A percentile compares a stretch with the other conserved stretches of the same genome.
These are phyloP conservation scores for Geophilus truncorum DNA, from an alignment of 2,888 invertebrate species.

Conservation along the genomic window DNA sequence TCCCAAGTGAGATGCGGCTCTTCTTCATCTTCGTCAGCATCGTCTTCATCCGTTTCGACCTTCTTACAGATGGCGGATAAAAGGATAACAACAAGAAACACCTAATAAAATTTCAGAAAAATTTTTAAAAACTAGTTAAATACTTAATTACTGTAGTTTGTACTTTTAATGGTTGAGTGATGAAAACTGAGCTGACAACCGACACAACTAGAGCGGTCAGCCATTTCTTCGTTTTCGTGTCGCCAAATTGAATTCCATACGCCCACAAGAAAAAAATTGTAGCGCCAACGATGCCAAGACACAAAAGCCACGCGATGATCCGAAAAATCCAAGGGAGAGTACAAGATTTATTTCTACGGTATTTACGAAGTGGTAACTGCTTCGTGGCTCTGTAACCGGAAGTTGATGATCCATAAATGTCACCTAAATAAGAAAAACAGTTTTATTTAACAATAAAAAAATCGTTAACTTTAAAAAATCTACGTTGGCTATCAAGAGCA, in stretches of 20 bases:
- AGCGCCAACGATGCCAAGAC: constrained; percentile 44
- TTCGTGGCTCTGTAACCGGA: neutral
- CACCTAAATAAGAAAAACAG: neutral
- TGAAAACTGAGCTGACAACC: constrained; percentile 51
- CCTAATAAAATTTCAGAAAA: too few species aligned
- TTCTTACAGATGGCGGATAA: constrained; percentile 42
- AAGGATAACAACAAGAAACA: constrained; percentile 42
- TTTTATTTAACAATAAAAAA: neutral
- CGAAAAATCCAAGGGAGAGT: constrained; percentile 39
- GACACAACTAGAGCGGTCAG: constrained; percentile 52
- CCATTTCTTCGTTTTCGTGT: constrained; percentile 52
- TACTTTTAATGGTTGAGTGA: constrained; percentile 54
- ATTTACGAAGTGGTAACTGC: neutral
- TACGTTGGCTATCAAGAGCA: neutral
- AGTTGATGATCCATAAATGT: neutral
- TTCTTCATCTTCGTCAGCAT: constrained; percentile 43
- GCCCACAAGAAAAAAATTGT: constrained; percentile 48
- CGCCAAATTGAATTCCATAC: constrained; percentile 52
- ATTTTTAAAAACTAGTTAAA: too few species aligned
- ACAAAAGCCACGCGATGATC: constrained; percentile 49
- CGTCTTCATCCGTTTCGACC: constrained; percentile 42
- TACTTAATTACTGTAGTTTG: too few species aligned
- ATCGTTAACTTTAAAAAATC: too few species aligned
- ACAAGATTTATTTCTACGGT: constrained; percentile 34
- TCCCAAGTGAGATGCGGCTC: constrained; percentile 39